These are phyloP conservation scores for Oplegnathus fasciatus DNA, from an alignment of 2,113 vertebrate species.

Conservation along the genomic window DNA sequence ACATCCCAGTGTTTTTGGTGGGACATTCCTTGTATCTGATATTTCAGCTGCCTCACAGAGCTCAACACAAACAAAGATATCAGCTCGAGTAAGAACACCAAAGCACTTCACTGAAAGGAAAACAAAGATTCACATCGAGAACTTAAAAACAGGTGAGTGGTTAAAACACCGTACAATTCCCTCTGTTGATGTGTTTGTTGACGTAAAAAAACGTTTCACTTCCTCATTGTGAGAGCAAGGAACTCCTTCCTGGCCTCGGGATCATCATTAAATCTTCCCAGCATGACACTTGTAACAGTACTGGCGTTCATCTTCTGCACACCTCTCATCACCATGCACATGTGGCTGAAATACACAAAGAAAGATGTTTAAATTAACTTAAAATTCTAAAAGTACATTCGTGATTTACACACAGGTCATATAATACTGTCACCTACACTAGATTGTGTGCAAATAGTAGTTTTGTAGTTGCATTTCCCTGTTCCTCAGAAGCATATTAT, in stretches of 20 bases:
- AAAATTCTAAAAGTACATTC: too few species aligned
- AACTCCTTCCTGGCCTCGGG: conserved; percentile 78
- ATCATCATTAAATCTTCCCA: conserved; percentile 77
- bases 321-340: conserved; percentile 78
- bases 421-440: too few species aligned
- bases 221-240: conserved; percentile 69
- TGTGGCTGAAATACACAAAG: conserved; percentile 66
- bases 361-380: neutral
- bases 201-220: conserved; percentile 28
- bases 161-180: neutral
- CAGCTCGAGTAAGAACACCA: neutral
- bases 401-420: too few species aligned
- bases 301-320: conserved; percentile 82
- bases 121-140: too few species aligned
- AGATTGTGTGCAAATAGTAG: too few species aligned
- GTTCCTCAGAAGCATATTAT: too few species aligned
- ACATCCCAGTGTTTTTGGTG: neutral
- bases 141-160: neutral
- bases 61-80: too few species aligned
- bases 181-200: neutral
- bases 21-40: neutral
- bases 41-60: too few species aligned
- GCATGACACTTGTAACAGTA: conserved; percentile 76
- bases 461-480: too few species aligned
- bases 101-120: too few species aligned